Conservation (phyloP, 2,888 invertebrate genomes). For the Orgyia antiqua region DNA sequence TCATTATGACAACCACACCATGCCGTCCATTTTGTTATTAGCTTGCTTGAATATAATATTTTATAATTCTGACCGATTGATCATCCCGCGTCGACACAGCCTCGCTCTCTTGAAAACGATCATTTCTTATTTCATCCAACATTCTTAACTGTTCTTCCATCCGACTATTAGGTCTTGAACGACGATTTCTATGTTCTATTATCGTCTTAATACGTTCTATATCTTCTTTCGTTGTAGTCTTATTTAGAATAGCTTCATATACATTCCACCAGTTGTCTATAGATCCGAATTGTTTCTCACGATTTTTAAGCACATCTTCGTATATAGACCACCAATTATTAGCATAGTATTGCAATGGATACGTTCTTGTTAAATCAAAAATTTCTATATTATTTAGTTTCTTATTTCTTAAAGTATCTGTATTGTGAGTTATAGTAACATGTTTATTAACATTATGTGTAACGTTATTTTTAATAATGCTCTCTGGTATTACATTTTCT, state of each 20-base stretch:
- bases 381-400: conserved; percentile 47
- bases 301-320: conserved; percentile 59
- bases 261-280: conserved; percentile 72
- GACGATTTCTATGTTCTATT: conserved; percentile 39
- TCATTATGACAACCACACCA: conserved; percentile 13
- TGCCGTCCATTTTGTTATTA: conserved; percentile 7
- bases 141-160: conserved; percentile 61
- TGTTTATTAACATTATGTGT: conserved; percentile 42
- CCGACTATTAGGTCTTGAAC: conserved; percentile 50
- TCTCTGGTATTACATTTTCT: conserved; percentile 40
- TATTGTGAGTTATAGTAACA: conserved; percentile 29
- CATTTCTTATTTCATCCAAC: conserved; percentile 57
- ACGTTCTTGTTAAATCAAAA: conserved; percentile 59
- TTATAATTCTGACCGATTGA: conserved; percentile 60
- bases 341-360: conserved; percentile 66
- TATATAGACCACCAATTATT: conserved; percentile 75
- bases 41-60: conserved; percentile 8
- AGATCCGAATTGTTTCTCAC: conserved; percentile 67
- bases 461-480: conserved; percentile 42
- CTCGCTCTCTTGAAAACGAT: conserved; percentile 54
- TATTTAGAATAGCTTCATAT: conserved; percentile 60
- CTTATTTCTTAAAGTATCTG: conserved; percentile 36
- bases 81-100: conserved; percentile 45
- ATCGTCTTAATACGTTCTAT: conserved; percentile 43
- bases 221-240: conserved; percentile 46